A percentile compares a stretch with the other conserved stretches of the same genome.
phyloP scores from a whole-genome alignment of 2,113 vertebrate species.

The Zosterops borbonicus region DNA sequence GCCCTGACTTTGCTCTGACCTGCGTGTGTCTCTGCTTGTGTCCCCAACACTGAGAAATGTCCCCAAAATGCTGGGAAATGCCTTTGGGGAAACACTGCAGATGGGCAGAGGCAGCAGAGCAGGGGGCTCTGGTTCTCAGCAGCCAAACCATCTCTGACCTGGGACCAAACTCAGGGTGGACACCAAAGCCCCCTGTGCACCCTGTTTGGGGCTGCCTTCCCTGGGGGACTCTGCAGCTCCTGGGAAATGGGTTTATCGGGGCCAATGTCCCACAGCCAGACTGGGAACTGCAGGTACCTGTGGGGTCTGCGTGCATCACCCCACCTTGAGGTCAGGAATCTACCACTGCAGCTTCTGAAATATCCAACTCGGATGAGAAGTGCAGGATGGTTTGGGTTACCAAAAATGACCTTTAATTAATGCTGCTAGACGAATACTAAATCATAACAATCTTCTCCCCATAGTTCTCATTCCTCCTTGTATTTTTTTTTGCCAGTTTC shows the following conservation, averaged over 20 bases:
- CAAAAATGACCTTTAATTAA: background rate
- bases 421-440: background rate
- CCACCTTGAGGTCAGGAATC: background rate
- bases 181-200: background rate
- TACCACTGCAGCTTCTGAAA: background rate
- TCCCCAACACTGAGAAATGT: background rate
- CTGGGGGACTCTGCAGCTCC: background rate
- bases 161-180: background rate
- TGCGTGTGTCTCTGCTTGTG: fast-evolving
- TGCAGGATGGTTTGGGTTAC: background rate
- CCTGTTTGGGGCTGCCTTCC: fast-evolving
- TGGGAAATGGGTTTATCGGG: fast-evolving
- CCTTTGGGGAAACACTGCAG: background rate
- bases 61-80: background rate
- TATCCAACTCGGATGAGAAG: fast-evolving
- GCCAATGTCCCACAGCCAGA: background rate
- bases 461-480: background rate
- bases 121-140: background rate
- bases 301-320: background rate
- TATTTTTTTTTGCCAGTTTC: background rate
- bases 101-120: background rate
- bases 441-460: background rate
- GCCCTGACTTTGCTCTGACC: background rate
- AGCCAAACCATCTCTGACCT: too few species aligned
- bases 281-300: background rate